Percentiles rank a stretch among this genome's conserved stretches.
Evolutionary conservation across 2,888 invertebrate species (phyloP).

Genomic region (Diadegma fenestrale): DNA sequence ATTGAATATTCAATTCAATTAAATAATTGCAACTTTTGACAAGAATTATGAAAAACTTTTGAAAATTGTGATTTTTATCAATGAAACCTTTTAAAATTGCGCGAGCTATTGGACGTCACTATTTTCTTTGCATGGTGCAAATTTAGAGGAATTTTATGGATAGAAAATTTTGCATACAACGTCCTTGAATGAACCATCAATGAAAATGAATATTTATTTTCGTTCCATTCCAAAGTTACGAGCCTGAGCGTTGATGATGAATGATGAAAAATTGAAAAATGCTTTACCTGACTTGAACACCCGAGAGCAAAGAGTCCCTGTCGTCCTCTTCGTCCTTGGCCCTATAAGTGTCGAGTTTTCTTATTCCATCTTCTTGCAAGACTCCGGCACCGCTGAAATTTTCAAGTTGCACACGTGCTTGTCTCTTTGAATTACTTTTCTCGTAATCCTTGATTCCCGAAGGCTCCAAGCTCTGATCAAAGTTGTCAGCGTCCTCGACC

Average conservation of each 20-base stretch:
- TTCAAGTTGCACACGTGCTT: conserved; percentile 79
- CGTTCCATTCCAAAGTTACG: no score
- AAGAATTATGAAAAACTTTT: no score
- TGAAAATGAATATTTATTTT: no score
- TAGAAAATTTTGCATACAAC: no score
- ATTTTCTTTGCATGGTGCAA: no score
- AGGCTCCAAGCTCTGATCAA: conserved; percentile 72
- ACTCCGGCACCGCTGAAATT: conserved; percentile 80
- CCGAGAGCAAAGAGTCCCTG: conserved; percentile 78
- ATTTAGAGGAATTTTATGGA: no score
- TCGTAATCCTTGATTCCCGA: conserved; percentile 71
- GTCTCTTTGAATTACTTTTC: conserved; percentile 75
- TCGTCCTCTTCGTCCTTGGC: conserved; percentile 70
- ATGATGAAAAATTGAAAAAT: conserved; percentile 16
- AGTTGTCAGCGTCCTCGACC: conserved; percentile 48
- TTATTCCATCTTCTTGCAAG: conserved; percentile 78
- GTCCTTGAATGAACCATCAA: no score
- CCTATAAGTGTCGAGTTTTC: conserved; percentile 74
- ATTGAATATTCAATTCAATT: no score
- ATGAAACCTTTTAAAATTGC: no score
- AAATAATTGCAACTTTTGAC: no score
- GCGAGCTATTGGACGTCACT: no score
- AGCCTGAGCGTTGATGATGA: not conserved
- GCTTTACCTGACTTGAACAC: conserved; percentile 78
- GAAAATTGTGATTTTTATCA: no score